phyloP scores from a whole-genome alignment of 1,140 invertebrate genomes.

The Lepidostoma basale region DNA sequence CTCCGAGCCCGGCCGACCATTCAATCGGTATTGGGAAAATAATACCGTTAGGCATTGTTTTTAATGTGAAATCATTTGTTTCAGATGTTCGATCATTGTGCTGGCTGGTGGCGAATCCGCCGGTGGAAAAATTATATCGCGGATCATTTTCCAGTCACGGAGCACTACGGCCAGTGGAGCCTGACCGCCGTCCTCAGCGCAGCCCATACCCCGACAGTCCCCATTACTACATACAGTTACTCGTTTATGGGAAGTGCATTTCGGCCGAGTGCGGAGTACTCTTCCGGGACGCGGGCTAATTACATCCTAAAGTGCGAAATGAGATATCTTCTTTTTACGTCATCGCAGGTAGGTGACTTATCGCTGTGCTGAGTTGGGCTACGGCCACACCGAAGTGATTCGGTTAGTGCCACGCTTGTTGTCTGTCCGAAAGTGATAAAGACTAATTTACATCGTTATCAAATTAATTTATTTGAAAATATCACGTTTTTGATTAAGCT shows the following conservation, averaged over 20 bases:
- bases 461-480: too few relatives aligned
- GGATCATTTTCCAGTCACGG: constrained; percentile 39
- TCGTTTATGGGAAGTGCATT: constrained; percentile 16
- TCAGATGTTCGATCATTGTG: background rate
- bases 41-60: constrained; percentile 17
- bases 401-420: too few relatives aligned
- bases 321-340: too few relatives aligned
- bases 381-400: too few relatives aligned
- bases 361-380: too few relatives aligned
- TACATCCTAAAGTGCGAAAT: too few relatives aligned
- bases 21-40: constrained; percentile 1
- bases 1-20: constrained; percentile 2
- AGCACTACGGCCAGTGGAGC: constrained; percentile 23
- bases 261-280: background rate
- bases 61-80: constrained; percentile 24
- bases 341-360: too few relatives aligned
- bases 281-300: background rate
- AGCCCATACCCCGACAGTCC: background rate
- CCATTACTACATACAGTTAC: constrained; percentile 4
- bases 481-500: too few relatives aligned
- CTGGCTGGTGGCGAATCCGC: background rate
- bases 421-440: too few relatives aligned
- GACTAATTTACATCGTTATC: too few relatives aligned
- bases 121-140: constrained; percentile 28
- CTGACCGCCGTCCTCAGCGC: too few relatives aligned